Evolutionary conservation across 1,140 invertebrate species (phyloP).

Genomic region (Bombus ignitus): DNA sequence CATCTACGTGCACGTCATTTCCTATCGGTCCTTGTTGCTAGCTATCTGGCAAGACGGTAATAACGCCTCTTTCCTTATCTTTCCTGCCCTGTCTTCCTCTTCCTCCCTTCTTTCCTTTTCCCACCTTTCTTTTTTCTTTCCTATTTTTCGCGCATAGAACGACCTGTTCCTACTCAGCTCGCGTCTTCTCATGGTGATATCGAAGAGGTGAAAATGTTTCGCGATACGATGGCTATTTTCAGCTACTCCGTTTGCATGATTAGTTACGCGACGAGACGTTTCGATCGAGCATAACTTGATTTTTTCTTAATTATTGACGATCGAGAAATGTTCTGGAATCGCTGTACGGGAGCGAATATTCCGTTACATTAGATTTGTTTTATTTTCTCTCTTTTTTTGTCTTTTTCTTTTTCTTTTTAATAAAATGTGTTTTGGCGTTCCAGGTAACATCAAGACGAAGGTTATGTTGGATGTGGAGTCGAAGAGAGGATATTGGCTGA

Average conservation of each 20-base stretch:
- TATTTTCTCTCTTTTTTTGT: background rate
- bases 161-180: constrained; percentile 29
- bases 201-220: background rate
- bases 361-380: background rate
- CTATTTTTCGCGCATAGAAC: background rate
- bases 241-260: too few relatives aligned
- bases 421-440: constrained; percentile 75
- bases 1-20: constrained; percentile 51
- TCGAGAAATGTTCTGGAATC: too few relatives aligned
- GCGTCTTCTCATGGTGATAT: constrained; percentile 3
- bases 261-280: too few relatives aligned
- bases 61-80: constrained; percentile 5
- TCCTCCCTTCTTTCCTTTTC: background rate
- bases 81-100: too few relatives aligned
- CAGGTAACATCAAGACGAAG: constrained; percentile 93
- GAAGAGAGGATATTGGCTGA: constrained; percentile 95
- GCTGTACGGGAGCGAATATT: too few relatives aligned
- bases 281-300: too few relatives aligned
- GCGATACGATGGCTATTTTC: background rate
- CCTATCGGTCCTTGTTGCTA: constrained; percentile 52
- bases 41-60: constrained; percentile 52
- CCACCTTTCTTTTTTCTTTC: background rate
- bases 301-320: too few relatives aligned
- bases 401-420: background rate
- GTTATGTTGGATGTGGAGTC: constrained; percentile 94